A percentile compares a stretch with the other conserved stretches of the same genome.
Conservation (phyloP, 2,888 invertebrate species). For the Diogma glabrata region DNA sequence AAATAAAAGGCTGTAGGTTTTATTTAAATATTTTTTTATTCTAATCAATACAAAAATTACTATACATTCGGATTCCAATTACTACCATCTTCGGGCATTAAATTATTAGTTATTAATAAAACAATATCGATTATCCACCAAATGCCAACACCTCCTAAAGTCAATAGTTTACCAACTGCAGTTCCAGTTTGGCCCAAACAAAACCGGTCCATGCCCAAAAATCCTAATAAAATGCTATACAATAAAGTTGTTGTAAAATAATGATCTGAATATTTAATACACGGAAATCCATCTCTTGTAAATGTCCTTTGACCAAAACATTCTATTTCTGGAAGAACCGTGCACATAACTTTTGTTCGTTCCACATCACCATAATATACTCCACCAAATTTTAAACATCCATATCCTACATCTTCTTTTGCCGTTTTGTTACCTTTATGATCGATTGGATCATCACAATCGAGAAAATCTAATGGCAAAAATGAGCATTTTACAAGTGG, state of each 20-base stretch:
- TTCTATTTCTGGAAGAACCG: slow-evolving; percentile 74
- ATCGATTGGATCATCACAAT: slow-evolving; percentile 80
- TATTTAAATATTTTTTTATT: too few species aligned
- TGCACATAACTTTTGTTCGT: slow-evolving; percentile 74
- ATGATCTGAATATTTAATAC: slow-evolving; percentile 85
- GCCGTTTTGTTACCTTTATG: slow-evolving; percentile 85
- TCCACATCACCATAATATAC: slow-evolving; percentile 85
- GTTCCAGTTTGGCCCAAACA: slow-evolving; percentile 97
- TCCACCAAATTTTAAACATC: slow-evolving; percentile 89
- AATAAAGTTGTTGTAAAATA: slow-evolving; percentile 94
- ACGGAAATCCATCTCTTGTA: slow-evolving; percentile 75
- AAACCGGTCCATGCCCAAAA: slow-evolving; percentile 96
- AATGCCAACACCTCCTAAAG: slow-evolving; percentile 90
- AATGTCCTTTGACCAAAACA: slow-evolving; percentile 79
- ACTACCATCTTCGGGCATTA: slow-evolving; percentile 93
- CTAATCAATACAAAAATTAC: too few species aligned
- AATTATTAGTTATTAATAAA: slow-evolving; percentile 81
- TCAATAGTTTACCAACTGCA: slow-evolving; percentile 88
- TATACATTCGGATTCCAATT: slow-evolving; percentile 96
- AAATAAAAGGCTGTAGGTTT: too few species aligned
- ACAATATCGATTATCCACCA: slow-evolving; percentile 99
- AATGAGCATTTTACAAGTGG: slow-evolving; percentile 53
- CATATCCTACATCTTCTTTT: slow-evolving; percentile 65
- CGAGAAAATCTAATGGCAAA: slow-evolving; percentile 72
- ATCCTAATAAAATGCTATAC: slow-evolving; percentile 91